Base-by-base conservation (phyloP, 1,140 invertebrate genomes). In the Atta colombica region DNA sequence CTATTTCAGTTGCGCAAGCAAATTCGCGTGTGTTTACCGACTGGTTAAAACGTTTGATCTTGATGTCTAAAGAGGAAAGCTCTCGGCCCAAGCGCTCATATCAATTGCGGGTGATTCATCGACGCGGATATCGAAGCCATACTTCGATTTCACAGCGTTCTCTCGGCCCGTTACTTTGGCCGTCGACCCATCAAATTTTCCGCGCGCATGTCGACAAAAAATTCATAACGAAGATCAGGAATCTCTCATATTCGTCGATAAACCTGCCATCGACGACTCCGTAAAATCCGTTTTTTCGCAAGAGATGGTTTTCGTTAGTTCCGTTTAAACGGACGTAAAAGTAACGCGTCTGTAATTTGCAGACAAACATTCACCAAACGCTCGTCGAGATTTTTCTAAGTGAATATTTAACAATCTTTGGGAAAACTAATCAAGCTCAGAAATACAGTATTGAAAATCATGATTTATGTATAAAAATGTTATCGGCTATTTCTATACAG, bases 41-140 rank as follows among this genome's bases (percentile, higher is more conserved):
- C n/a, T 55, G 49, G 65, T 81, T 81, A 39, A 81, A 81, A 81
- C 77, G 77, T 81, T 81, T 69, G 77, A 71, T 81, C 77, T 78
- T 31, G 60, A 71, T 81, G 65, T 81, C 65, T 69, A 81, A 58
- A 81, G 51, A 69, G 65, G 66, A 55, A 81, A 81, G 49, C 51
- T 78, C 28, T 71, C 35, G 21, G 28, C 5, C 28, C 49, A 68
- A 14, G 45, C 77, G 77, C 31, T 69, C 49, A 58, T 81, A 81
- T 55, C 49, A 81, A 81, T 81, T 45, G 65, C 63, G n/a, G 53
- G 61, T n/a, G 65, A 81, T 81, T 81, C 66, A 81, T 81, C 49
- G 65, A 39, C 65, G 51, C 31, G 65, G 49, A 81, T 81, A 69
- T 58, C 77, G 77, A 69, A 81, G 49, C 31, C 21, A 45, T 81